These are phyloP conservation scores for Rhyacophila evoluta DNA, from an alignment of 2,888 invertebrate species.

Conservation along the genomic window DNA sequence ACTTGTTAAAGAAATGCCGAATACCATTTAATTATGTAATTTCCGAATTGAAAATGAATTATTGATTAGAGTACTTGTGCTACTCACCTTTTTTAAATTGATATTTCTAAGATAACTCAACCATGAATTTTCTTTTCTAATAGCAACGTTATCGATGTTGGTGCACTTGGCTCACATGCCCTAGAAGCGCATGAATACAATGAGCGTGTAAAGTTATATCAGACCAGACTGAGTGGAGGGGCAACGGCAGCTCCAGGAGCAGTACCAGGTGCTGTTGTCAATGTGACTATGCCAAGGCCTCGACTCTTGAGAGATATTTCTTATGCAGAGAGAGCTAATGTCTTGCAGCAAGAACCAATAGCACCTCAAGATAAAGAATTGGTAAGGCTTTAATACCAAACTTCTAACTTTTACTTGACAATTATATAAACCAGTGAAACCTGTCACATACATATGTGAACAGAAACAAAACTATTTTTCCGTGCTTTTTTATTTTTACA, in stretches of 20 bases:
- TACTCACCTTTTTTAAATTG: too few species aligned
- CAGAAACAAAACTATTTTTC: too few species aligned
- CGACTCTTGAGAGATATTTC: constrained; percentile 80
- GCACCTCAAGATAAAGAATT: constrained; percentile 75
- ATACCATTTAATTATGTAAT: too few species aligned
- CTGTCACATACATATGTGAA: too few species aligned
- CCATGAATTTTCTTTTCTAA: constrained; percentile 55
- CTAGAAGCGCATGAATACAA: constrained; percentile 90
- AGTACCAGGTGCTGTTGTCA: constrained; percentile 57
- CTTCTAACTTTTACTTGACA: too few species aligned
- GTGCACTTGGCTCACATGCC: constrained; percentile 88
- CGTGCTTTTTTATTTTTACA: too few species aligned
- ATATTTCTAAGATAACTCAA: too few species aligned
- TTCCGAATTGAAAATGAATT: too few species aligned
- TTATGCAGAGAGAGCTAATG: constrained; percentile 74
- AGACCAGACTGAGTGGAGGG: constrained; percentile 62
- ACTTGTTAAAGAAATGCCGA: too few species aligned
- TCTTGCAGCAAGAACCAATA: constrained; percentile 74
- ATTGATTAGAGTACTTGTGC: too few species aligned
- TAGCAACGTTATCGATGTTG: constrained; percentile 95
- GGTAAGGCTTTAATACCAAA: too few species aligned
- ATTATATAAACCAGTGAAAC: too few species aligned
- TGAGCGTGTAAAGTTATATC: constrained; percentile 83
- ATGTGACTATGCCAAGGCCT: constrained; percentile 62
- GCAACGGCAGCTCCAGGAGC: constrained; percentile 42